These are phyloP conservation scores for Lampropteryx suffumata DNA, from an alignment of 2,888 invertebrate genomes.

Conservation along the genomic window DNA sequence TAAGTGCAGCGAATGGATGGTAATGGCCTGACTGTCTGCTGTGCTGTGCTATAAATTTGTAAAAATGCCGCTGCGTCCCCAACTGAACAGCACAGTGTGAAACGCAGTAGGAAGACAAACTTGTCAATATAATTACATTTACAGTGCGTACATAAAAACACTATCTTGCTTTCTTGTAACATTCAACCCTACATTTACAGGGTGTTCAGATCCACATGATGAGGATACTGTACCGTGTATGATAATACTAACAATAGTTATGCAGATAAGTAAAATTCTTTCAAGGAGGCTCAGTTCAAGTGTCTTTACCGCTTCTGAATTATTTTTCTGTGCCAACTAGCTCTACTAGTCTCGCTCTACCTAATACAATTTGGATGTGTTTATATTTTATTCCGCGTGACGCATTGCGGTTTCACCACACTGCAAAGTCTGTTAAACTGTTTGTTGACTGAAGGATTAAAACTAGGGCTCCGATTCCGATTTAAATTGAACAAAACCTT, in stretches of 20 bases:
- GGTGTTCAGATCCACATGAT: too few relatives aligned
- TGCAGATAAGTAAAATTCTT: too few relatives aligned
- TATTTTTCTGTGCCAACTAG: slow-evolving; percentile 19
- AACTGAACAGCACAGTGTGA: slow-evolving; percentile 12
- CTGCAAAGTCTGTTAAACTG: slow-evolving; percentile 13
- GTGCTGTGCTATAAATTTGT: slow-evolving; percentile 39
- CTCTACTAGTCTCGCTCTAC: slow-evolving; percentile 11
- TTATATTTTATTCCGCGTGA: slow-evolving; percentile 28
- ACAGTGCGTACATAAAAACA: too few relatives aligned
- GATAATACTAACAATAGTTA: too few relatives aligned
- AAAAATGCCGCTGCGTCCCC: slow-evolving; percentile 34
- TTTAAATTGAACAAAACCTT: slow-evolving; percentile 7
- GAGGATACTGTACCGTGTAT: too few relatives aligned
- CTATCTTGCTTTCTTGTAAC: too few relatives aligned
- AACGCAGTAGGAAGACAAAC: too few relatives aligned
- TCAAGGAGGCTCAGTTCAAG: too few relatives aligned
- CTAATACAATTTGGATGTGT: slow-evolving; percentile 31
- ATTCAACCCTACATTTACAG: too few relatives aligned
- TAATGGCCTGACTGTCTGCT: slow-evolving; percentile 42
- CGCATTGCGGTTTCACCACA: slow-evolving; percentile 25
- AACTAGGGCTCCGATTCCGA: slow-evolving; percentile 3
- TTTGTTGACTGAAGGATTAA: slow-evolving; percentile 10
- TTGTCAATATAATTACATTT: too few relatives aligned
- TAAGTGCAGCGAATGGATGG: slow-evolving; percentile 55
- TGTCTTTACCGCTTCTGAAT: too few relatives aligned